These are phyloP conservation scores for Pithys albifrons DNA, from an alignment of 2,113 vertebrate genomes.

Conservation along the genomic window DNA sequence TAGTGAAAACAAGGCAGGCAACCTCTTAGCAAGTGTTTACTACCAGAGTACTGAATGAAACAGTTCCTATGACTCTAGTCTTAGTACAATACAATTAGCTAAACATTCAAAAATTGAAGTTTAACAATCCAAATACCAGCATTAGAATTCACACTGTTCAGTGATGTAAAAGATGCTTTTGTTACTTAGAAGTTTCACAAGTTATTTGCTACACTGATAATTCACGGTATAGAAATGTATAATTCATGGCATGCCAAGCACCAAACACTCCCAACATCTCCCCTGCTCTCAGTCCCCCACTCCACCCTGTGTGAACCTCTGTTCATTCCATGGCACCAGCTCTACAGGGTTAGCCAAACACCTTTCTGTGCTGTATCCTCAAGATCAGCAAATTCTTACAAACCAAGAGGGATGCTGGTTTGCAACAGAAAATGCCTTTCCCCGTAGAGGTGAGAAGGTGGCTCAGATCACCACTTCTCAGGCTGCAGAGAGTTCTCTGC, in stretches of 20 bases:
- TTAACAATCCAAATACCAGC: neutral
- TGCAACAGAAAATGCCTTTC: neutral
- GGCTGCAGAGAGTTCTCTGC: neutral
- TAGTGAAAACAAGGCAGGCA: conserved; percentile 67
- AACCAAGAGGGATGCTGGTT: neutral
- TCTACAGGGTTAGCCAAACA: neutral
- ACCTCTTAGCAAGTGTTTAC: conserved; percentile 50
- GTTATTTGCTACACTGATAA: neutral
- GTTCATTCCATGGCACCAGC: neutral
- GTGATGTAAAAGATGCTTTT: neutral
- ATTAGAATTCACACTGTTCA: neutral
- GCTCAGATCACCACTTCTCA: neutral
- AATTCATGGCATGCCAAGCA: neutral
- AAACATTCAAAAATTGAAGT: neutral
- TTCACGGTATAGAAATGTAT: neutral
- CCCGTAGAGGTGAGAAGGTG: neutral
- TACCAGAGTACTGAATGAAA: conserved; percentile 25
- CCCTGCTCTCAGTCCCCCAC: neutral
- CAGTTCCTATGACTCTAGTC: neutral
- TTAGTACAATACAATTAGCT: neutral
- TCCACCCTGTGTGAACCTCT: neutral
- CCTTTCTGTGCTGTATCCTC: neutral
- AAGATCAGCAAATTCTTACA: neutral
- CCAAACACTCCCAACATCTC: neutral
- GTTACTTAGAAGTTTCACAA: neutral